Conservation (phyloP, 2,113 vertebrate species). For the Burhinus oedicnemus region DNA sequence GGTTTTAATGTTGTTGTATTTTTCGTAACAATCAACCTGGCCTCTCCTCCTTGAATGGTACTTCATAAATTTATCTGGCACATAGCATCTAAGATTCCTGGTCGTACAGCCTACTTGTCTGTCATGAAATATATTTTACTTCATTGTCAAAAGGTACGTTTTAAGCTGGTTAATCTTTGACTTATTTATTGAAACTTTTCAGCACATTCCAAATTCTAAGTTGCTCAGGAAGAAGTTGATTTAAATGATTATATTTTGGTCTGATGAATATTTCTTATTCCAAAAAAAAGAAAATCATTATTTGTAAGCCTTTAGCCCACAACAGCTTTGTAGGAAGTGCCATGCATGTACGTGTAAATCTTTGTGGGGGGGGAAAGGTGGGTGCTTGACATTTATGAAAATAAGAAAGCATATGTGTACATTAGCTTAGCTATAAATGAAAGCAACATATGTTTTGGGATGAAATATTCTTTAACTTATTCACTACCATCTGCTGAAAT, state of each 20-base stretch:
- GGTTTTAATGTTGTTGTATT: constrained; percentile 49
- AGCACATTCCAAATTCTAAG: constrained; percentile 88
- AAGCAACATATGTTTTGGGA: constrained; percentile 68
- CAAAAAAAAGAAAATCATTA: constrained; percentile 38
- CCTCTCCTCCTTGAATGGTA: constrained; percentile 61
- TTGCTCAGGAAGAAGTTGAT: constrained; percentile 91
- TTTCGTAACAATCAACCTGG: constrained; percentile 50
- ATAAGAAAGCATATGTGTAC: constrained; percentile 67
- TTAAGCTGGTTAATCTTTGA: constrained; percentile 77
- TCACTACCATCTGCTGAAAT: constrained; percentile 64
- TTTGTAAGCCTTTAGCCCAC: constrained; percentile 61
- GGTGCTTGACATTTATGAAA: constrained; percentile 61
- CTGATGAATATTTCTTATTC: constrained; percentile 67
- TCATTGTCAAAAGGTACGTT: constrained; percentile 80
- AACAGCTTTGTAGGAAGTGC: constrained; percentile 66
- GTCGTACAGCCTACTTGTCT: constrained; percentile 58
- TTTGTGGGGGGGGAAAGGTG: constrained; percentile 20
- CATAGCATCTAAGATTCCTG: constrained; percentile 59
- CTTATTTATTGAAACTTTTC: constrained; percentile 87
- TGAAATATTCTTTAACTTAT: constrained; percentile 79
- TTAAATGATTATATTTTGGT: constrained; percentile 79
- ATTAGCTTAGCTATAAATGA: constrained; percentile 74
- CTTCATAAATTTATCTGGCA: constrained; percentile 66
- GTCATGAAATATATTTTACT: constrained; percentile 75
- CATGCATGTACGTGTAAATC: constrained; percentile 71